These are phyloP conservation scores for Prolemur simus DNA, from an alignment of 2,113 vertebrate genomes.

Conservation along the genomic window DNA sequence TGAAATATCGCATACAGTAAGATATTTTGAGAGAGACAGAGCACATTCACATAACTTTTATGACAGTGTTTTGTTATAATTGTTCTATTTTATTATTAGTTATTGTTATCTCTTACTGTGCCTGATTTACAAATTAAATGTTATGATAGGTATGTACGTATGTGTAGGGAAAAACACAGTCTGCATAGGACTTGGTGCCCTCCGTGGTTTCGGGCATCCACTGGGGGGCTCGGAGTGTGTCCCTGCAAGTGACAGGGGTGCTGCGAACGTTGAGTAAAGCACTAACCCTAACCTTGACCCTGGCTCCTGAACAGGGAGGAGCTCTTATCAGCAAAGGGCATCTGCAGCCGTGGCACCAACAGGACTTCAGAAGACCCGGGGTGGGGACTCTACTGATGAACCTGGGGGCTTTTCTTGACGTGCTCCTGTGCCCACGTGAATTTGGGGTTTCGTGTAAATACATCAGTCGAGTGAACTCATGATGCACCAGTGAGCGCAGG, in stretches of 20 bases:
- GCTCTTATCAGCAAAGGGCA: not conserved
- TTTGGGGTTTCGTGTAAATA: not conserved
- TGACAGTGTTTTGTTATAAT: not conserved
- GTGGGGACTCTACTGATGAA: no score
- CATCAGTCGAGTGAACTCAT: not conserved
- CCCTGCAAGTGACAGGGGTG: not conserved
- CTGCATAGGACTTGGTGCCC: not conserved
- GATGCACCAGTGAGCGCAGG: not conserved
- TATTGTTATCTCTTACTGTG: not conserved
- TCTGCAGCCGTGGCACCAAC: accelerated
- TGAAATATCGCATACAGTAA: not conserved
- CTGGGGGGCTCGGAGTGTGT: not conserved
- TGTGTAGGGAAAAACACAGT: not conserved
- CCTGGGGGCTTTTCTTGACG: not conserved
- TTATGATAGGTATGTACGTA: not conserved
- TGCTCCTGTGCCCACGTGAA: not conserved
- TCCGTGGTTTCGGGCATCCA: not conserved
- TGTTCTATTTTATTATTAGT: no score
- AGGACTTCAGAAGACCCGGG: not conserved
- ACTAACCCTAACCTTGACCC: no score
- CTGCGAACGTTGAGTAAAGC: not conserved
- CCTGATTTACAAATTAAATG: not conserved
- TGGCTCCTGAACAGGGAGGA: not conserved
- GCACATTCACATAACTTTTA: not conserved
- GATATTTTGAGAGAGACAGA: not conserved